phyloP scores from a whole-genome alignment of 2,113 vertebrate species.

The Tricholaema leucomelas region DNA sequence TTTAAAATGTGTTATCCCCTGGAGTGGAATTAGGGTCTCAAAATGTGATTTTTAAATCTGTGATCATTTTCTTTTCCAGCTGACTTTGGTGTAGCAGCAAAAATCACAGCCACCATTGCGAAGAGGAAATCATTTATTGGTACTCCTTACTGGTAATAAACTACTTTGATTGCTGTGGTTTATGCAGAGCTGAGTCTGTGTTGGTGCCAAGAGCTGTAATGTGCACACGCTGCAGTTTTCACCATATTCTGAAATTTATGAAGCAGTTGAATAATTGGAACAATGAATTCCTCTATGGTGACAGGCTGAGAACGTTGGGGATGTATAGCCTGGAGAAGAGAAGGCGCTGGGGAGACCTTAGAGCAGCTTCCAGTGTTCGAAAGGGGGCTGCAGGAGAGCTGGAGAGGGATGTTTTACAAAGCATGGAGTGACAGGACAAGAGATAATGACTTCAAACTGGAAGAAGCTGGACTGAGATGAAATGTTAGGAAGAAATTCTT shows the following conservation, averaged over 20 bases:
- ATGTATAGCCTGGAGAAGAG: no score
- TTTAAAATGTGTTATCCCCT: background rate
- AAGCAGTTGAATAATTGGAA: background rate
- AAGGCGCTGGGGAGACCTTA: no score
- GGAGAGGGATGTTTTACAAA: no score
- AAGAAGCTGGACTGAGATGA: no score
- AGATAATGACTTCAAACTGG: no score
- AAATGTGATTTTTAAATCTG: background rate
- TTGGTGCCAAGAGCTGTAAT: background rate
- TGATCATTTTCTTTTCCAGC: slow-evolving; percentile 75
- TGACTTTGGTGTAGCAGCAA: slow-evolving; percentile 97
- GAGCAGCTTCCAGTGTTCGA: no score
- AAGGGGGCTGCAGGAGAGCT: no score
- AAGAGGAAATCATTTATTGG: slow-evolving; percentile 99
- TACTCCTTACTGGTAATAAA: slow-evolving; percentile 95
- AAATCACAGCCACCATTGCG: slow-evolving; percentile 98
- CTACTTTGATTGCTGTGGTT: background rate
- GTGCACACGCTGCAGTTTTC: background rate
- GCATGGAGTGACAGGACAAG: no score
- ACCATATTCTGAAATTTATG: background rate
- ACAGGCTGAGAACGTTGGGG: no score
- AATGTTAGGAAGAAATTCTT: no score
- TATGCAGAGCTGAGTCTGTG: background rate
- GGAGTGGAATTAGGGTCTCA: background rate
- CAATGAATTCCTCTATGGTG: no score